These are phyloP conservation scores for Thymelicus sylvestris DNA, from an alignment of 2,888 invertebrate genomes.

Conservation along the genomic window DNA sequence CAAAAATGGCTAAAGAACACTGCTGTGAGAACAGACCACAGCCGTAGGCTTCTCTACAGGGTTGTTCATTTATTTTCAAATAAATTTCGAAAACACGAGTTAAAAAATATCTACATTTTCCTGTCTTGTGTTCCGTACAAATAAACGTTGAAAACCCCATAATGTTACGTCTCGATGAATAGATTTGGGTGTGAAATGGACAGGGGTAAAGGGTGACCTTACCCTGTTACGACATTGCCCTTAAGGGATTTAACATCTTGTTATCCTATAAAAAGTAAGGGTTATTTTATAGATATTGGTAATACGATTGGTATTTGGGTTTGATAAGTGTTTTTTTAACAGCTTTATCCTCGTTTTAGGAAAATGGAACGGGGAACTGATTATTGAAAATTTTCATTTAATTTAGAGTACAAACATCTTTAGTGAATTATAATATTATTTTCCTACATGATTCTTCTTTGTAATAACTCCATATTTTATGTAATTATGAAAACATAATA, in stretches of 20 bases:
- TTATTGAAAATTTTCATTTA: no score
- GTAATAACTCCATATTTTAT: no score
- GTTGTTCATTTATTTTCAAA: no score
- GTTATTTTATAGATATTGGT: conserved; percentile 14
- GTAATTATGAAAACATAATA: no score
- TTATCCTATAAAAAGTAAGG: conserved; percentile 27
- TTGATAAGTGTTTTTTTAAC: neutral
- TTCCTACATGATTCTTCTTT: no score
- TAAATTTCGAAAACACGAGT: no score
- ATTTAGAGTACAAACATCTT: no score
- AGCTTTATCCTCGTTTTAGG: neutral
- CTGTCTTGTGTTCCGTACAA: neutral
- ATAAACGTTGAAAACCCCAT: conserved; percentile 22
- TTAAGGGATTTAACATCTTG: conserved; percentile 30
- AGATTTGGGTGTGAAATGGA: conserved; percentile 42
- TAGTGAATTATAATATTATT: no score
- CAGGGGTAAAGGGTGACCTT: conserved; percentile 30
- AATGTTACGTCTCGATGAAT: conserved; percentile 39
- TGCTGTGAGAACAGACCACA: no score
- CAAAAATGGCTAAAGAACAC: no score
- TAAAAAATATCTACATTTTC: neutral
- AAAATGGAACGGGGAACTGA: no score
- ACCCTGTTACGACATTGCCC: conserved; percentile 31
- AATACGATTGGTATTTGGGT: conserved; percentile 19
- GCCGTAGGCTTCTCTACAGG: no score